These are phyloP conservation scores for Choristoneura fumiferana DNA, from an alignment of 1,140 invertebrate species.

Conservation along the genomic window DNA sequence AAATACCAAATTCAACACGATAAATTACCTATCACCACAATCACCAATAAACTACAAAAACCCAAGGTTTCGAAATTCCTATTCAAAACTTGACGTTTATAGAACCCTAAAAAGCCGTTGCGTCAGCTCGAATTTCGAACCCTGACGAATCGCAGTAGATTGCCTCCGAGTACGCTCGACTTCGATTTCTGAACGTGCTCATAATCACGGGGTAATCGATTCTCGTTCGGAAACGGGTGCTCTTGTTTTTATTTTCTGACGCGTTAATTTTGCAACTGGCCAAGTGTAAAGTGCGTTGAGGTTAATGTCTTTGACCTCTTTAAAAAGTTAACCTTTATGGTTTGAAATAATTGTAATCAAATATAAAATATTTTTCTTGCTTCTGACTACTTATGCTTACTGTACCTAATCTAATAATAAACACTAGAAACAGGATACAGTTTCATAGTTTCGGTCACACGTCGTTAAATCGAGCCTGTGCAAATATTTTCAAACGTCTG, in stretches of 20 bases:
- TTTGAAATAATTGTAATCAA: too few relatives aligned
- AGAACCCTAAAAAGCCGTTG: constrained; percentile 24
- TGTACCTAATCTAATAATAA: not conserved
- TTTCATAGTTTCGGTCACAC: not conserved
- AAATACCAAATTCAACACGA: too few relatives aligned
- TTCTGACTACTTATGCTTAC: too few relatives aligned
- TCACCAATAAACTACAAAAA: not conserved
- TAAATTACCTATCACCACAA: too few relatives aligned
- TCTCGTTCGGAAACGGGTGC: constrained; percentile 25
- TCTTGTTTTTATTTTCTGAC: not conserved
- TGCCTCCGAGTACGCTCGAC: constrained; percentile 30
- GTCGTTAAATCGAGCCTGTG: not conserved
- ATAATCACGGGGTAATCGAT: constrained; percentile 28
- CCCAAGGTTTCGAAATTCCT: constrained; percentile 23
- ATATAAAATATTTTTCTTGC: too few relatives aligned
- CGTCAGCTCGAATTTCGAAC: constrained; percentile 33
- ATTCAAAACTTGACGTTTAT: too few relatives aligned
- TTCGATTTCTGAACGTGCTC: constrained; percentile 22
- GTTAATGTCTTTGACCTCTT: too few relatives aligned
- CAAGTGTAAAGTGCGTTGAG: not conserved
- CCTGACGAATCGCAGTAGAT: constrained; percentile 41
- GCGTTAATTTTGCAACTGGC: constrained; percentile 10
- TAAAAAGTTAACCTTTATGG: too few relatives aligned
- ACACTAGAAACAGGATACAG: constrained; percentile 1
- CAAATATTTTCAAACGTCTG: constrained; percentile 28